phyloP scores from a whole-genome alignment of 1,140 invertebrate genomes.

The Hyles vespertilio region DNA sequence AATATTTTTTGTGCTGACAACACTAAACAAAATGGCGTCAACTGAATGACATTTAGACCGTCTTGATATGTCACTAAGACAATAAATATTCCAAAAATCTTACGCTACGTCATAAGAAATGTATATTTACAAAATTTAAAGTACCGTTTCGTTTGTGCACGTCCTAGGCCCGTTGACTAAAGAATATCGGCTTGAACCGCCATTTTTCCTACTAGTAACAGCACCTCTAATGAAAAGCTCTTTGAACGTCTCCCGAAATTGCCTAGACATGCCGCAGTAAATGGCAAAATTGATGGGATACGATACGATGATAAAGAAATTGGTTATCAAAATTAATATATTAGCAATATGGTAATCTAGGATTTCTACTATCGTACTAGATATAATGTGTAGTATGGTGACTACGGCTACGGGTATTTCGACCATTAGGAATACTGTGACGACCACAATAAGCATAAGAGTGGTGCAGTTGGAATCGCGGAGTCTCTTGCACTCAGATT shows the following conservation, averaged over 20 bases:
- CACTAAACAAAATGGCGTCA: too few relatives aligned
- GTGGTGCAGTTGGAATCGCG: slow-evolving; percentile 94
- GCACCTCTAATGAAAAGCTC: slow-evolving; percentile 86
- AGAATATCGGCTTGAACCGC: slow-evolving; percentile 84
- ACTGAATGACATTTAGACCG: too few relatives aligned
- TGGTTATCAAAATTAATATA: slow-evolving; percentile 89
- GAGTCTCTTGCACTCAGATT: slow-evolving; percentile 88
- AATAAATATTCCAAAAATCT: slow-evolving; percentile 2
- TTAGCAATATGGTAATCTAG: slow-evolving; percentile 89
- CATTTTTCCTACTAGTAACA: slow-evolving; percentile 78
- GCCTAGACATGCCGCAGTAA: slow-evolving; percentile 95
- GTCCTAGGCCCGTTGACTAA: slow-evolving; percentile 87
- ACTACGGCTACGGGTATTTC: slow-evolving; percentile 94
- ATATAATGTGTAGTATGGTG: slow-evolving; percentile 89
- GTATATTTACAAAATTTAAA: slow-evolving; percentile 73
- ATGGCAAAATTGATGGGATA: slow-evolving; percentile 97
- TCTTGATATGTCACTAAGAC: slow-evolving; percentile 2
- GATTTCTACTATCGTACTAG: slow-evolving; percentile 82
- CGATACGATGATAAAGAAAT: slow-evolving; percentile 93
- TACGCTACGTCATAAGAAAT: slow-evolving; percentile 1
- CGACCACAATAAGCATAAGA: slow-evolving; percentile 96
- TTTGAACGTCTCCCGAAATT: slow-evolving; percentile 95
- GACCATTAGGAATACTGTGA: slow-evolving; percentile 92
- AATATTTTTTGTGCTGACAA: too few relatives aligned
- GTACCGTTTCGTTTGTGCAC: slow-evolving; percentile 88